Base-by-base conservation (phyloP, 2,888 invertebrate genomes). In the Neoascia interrupta region DNA sequence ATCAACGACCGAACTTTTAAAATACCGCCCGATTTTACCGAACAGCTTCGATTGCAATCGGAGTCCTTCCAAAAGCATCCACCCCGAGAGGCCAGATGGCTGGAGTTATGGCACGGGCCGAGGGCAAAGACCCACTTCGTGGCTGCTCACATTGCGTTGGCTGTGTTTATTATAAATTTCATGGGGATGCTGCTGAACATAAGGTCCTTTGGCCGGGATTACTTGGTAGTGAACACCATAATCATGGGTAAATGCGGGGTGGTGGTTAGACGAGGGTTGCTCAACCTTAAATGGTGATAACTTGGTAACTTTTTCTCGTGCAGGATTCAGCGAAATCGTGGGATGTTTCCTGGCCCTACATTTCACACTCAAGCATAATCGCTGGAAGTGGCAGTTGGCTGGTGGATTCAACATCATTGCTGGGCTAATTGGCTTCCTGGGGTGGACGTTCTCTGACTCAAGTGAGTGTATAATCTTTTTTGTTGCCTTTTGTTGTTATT, bases 161-260 rank as follows among this genome's bases (percentile, higher is more conserved):
- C 88, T 0, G 86, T 86, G 53, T 88, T 85, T 61, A 84, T 89
- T 41, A 86, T 87, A 19, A 88, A 87, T 60, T 90, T 89, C 75
- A 90, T 89, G 85, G 90, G 90, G 18, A 89, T 88, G 85, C 81
- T 90, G 36, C 82, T 90, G 39, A 90, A 90, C 81, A 87, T 89
- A 13, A 84, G 89, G 73, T 88, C 88, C 15, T 89, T 90, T 75
- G 90, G 90, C 13, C 81, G 89, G 13, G 85, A 87, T 54, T 87
- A 88, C 81, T 83, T 90, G 8, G 85, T 84, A 11, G 82, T 86
- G 0, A 89, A 89, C 53, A 89, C 89, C 3, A 86, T 89, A 43
- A 86, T 89, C 15, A 89, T 89, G 85, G 90, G 89, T 88, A 82
- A n/a, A 83, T 82, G 43, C 0, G 6, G 5, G 51, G n/a, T 8